Conservation (phyloP, 2,113 vertebrate genomes). For the Amphiprion percula region DNA sequence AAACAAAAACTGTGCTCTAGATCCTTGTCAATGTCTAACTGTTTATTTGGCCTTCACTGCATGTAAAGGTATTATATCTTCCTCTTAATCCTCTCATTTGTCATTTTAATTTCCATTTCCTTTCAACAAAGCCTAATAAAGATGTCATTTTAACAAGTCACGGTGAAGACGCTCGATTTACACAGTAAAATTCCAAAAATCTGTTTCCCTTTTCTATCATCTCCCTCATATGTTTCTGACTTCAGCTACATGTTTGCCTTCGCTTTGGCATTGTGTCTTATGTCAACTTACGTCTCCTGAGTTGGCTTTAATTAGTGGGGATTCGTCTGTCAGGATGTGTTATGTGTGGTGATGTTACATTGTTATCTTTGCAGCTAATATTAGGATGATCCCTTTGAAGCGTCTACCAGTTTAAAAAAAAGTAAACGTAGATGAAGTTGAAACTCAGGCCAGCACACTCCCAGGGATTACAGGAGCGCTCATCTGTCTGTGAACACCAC, state of each 20-base stretch:
- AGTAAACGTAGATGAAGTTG: slow-evolving; percentile 39
- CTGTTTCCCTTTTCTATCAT: background rate
- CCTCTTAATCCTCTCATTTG: background rate
- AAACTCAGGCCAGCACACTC: slow-evolving; percentile 38
- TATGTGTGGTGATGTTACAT: slow-evolving; percentile 35
- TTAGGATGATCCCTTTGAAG: slow-evolving; percentile 49
- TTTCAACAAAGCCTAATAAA: background rate
- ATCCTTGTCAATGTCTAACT: background rate
- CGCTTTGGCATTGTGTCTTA: slow-evolving; percentile 36
- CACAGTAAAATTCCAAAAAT: slow-evolving; percentile 5
- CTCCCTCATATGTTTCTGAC: background rate
- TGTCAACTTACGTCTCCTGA: slow-evolving; percentile 35
- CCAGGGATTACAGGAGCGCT: slow-evolving; percentile 21
- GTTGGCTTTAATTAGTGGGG: slow-evolving; percentile 55
- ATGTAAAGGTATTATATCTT: background rate
- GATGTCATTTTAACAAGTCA: slow-evolving; percentile 13
- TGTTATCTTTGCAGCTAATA: slow-evolving; percentile 50
- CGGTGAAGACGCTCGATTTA: background rate
- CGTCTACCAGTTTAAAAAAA: slow-evolving; percentile 27
- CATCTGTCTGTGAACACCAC: background rate
- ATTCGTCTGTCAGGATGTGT: slow-evolving; percentile 43
- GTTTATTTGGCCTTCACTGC: background rate
- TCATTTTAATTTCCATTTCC: background rate
- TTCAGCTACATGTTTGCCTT: slow-evolving; percentile 5
- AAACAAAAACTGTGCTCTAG: background rate